These are phyloP conservation scores for Phodopus roborovskii DNA, from an alignment of 2,113 vertebrate genomes.

Conservation along the genomic window DNA sequence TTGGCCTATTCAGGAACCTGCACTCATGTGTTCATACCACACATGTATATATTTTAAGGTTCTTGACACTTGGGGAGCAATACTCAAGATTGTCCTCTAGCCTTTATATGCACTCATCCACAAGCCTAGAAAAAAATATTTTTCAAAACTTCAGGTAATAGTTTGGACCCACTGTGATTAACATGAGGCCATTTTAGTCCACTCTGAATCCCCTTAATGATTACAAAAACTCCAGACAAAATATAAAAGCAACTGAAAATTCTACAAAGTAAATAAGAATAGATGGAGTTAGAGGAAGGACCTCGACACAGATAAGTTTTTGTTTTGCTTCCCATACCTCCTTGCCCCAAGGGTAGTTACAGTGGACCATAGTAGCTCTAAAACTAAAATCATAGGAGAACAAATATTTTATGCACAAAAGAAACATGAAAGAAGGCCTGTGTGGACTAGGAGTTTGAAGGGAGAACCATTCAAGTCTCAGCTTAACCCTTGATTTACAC, in stretches of 20 bases:
- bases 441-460: not conserved
- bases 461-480: not conserved
- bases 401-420: not conserved
- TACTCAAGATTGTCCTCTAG: not conserved
- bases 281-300: not conserved
- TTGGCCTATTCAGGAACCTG: not conserved
- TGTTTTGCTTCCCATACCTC: slow-evolving; percentile 17
- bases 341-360: not conserved
- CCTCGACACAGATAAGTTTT: not conserved
- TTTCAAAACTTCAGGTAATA: not conserved
- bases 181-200: not conserved
- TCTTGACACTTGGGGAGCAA: not conserved
- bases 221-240: slow-evolving; percentile 11
- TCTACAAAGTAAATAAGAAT: slow-evolving; percentile 22
- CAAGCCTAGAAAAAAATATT: slow-evolving; percentile 2
- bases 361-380: not conserved
- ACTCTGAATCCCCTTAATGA: not conserved
- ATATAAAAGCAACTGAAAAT: not conserved
- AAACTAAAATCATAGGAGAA: slow-evolving; percentile 11
- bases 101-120: no score
- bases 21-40: not conserved
- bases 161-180: not conserved
- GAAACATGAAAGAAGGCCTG: not conserved
- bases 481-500: not conserved
- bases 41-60: no score